A percentile compares a stretch with the other conserved stretches of the same genome.
Conservation (phyloP, 2,113 vertebrate genomes). For the Zeus faber region DNA sequence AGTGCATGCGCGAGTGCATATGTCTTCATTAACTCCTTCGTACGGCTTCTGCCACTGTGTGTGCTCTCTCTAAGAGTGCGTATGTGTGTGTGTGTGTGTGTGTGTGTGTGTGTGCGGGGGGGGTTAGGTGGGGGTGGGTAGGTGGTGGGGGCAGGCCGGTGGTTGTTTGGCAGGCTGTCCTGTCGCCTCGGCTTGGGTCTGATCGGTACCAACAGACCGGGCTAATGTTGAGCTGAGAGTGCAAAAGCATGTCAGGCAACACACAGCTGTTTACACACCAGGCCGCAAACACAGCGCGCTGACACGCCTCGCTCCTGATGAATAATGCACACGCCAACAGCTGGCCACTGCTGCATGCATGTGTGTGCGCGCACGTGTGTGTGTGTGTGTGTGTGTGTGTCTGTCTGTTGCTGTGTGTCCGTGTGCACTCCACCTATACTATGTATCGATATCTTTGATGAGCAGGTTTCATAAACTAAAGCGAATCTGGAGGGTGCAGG, state of each 20-base stretch:
- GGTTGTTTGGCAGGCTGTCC: constrained; percentile 83
- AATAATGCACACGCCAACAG: constrained; percentile 80
- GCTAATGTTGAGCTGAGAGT: constrained; percentile 84
- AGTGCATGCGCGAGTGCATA: background rate
- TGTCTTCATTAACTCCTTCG: background rate
- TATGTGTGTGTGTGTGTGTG: background rate
- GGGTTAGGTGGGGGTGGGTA: background rate
- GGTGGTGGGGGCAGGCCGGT: constrained; percentile 16
- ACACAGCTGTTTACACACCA: constrained; percentile 92
- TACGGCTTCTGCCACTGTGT: background rate
- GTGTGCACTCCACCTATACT: too few relatives aligned
- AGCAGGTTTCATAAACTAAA: too few relatives aligned
- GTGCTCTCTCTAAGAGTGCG: background rate
- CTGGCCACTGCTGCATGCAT: constrained; percentile 59
- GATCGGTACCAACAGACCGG: constrained; percentile 86
- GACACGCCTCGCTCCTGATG: constrained; percentile 82
- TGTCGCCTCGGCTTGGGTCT: constrained; percentile 87
- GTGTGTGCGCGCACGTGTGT: constrained; percentile 19
- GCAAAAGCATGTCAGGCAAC: constrained; percentile 97
- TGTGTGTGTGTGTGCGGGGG: constrained; percentile 4
- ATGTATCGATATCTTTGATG: too few relatives aligned
- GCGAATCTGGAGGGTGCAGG: too few relatives aligned
- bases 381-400: constrained; percentile 15
- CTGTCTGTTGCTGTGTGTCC: constrained; percentile 1
- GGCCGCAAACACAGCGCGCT: constrained; percentile 60